Percentiles rank a stretch among this genome's conserved stretches.
phyloP scores from a whole-genome alignment of 1,140 invertebrate species.

The Philaenus spumarius region DNA sequence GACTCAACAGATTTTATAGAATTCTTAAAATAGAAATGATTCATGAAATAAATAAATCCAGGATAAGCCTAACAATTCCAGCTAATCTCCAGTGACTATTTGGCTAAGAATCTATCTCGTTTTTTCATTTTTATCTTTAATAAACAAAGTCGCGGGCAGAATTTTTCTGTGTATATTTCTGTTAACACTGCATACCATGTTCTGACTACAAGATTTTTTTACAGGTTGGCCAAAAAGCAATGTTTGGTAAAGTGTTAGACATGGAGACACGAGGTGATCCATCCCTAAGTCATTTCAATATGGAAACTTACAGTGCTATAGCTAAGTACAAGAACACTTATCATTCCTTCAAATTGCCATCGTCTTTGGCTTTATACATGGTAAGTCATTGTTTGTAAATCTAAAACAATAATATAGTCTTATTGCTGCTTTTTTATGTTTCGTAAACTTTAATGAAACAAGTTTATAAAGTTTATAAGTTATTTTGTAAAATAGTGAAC shows the following conservation, averaged over 20 bases:
- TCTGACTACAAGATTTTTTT: slow-evolving; percentile 32
- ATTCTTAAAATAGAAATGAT: no score
- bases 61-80: no score
- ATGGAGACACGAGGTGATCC: slow-evolving; percentile 54
- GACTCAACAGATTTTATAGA: no score
- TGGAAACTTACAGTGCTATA: slow-evolving; percentile 79
- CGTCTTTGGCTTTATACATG: slow-evolving; percentile 80
- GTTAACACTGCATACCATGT: neutral
- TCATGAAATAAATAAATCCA: no score
- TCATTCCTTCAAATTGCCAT: slow-evolving; percentile 89
- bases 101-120: no score
- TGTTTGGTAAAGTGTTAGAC: slow-evolving; percentile 69
- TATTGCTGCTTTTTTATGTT: no score
- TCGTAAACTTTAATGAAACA: no score
- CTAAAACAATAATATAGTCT: no score
- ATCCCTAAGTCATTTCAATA: slow-evolving; percentile 68
- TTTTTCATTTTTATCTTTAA: neutral
- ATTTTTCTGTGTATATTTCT: neutral
- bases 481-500: no score
- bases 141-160: neutral
- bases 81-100: no score
- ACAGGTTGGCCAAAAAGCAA: slow-evolving; percentile 68
- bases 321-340: slow-evolving; percentile 93
- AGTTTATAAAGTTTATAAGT: no score
- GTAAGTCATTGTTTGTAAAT: slow-evolving; percentile 40